These are phyloP conservation scores for Pempheris klunzingeri DNA, from an alignment of 2,797 vertebrate species.

Conservation along the genomic window DNA sequence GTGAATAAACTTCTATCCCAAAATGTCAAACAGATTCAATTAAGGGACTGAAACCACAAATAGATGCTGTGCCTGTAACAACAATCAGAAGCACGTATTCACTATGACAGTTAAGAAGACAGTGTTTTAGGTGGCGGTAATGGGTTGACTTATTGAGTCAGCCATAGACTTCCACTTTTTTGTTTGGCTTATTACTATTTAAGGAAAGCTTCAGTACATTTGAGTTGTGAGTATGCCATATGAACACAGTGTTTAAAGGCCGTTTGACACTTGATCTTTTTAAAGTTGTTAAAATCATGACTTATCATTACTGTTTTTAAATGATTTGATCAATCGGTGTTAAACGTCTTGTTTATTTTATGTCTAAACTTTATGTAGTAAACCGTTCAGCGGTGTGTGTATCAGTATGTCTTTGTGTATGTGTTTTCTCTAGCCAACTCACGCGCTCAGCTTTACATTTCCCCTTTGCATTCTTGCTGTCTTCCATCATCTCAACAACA, in stretches of 20 bases:
- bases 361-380: not conserved
- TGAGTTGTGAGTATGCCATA: not conserved
- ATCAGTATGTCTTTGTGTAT: not conserved
- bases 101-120: constrained; percentile 3
- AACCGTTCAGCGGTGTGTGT: not conserved
- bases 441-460: constrained; percentile 36
- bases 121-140: not conserved
- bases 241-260: not conserved
- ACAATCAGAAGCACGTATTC: constrained; percentile 6
- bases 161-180: constrained; percentile 11
- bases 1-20: not conserved
- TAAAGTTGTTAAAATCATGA: not conserved
- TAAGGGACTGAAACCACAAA: not conserved
- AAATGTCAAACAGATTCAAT: not conserved
- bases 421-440: not conserved
- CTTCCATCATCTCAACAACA: constrained; percentile 67
- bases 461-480: constrained; percentile 33
- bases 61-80: not conserved
- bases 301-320: not conserved
- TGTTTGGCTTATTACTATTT: constrained; percentile 18
- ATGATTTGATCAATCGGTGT: not conserved
- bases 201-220: not conserved
- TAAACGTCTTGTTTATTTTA: not conserved
- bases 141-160: constrained; percentile 1
- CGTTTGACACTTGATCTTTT: not conserved